Conservation (phyloP, 2,113 vertebrate genomes). For the Calyptommatus sinebrachiatus region DNA sequence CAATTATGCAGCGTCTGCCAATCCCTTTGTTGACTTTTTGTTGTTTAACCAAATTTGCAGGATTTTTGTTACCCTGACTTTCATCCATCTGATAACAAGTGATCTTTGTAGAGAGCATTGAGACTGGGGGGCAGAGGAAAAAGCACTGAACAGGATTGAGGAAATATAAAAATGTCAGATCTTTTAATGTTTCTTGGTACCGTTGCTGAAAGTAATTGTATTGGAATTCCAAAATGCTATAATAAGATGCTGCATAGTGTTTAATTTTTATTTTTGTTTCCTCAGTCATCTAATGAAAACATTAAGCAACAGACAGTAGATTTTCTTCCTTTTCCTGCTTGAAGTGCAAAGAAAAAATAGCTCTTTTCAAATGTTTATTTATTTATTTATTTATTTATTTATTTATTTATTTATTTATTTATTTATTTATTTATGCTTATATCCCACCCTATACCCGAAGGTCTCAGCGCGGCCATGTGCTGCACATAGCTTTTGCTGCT, state of each 20-base stretch:
- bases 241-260: not conserved
- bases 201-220: constrained; percentile 16
- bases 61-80: constrained; percentile 50
- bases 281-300: not conserved
- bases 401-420: not conserved
- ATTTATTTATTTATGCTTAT: not conserved
- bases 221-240: constrained; percentile 11
- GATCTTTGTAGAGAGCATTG: not conserved
- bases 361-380: fast-evolving
- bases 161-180: constrained; percentile 33
- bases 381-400: not conserved
- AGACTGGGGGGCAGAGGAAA: constrained; percentile 25
- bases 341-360: not conserved
- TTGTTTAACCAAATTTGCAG: constrained; percentile 56
- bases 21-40: constrained; percentile 43
- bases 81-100: constrained; percentile 42
- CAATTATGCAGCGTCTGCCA: constrained; percentile 42
- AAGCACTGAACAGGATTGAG: constrained; percentile 8
- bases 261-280: not conserved
- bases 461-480: too few species aligned
- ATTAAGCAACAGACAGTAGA: not conserved
- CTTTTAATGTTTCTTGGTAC: constrained; percentile 6
- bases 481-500: too few species aligned
- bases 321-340: not conserved
- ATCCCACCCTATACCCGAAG: too few species aligned